A percentile compares a stretch with the other conserved stretches of the same genome.
phyloP scores from a whole-genome alignment of 1,140 invertebrate species.

The Pantala flavescens region DNA sequence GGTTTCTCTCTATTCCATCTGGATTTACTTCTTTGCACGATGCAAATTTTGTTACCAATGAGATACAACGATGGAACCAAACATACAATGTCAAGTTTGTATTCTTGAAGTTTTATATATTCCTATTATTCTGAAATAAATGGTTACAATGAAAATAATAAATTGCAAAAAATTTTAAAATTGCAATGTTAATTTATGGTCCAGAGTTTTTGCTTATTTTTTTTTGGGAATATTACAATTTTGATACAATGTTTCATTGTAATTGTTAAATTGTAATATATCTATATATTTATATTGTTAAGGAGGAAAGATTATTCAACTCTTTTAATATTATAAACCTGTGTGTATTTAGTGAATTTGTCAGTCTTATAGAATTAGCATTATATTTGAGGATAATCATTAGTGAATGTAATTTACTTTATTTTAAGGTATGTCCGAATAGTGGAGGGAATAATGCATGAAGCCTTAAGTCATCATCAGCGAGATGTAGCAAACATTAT shows the following conservation, averaged over 20 bases:
- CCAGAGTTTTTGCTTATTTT: no score
- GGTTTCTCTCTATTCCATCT: conserved; percentile 64
- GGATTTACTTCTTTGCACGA: conserved; percentile 58
- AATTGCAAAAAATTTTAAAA: no score
- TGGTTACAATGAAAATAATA: background rate
- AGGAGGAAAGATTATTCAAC: no score
- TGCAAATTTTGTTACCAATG: conserved; percentile 55
- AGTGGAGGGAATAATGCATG: conserved; percentile 77
- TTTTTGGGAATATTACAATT: no score
- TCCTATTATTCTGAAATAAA: no score
- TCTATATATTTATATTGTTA: no score
- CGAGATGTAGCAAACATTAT: conserved; percentile 70
- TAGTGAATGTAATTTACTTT: conserved; percentile 11
- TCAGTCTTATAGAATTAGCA: no score
- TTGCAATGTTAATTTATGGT: no score
- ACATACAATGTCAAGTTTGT: conserved; percentile 57
- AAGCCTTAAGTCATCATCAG: conserved; percentile 74
- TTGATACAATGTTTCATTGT: no score
- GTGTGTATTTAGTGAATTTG: no score
- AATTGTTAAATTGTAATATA: no score
- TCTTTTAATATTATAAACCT: no score
- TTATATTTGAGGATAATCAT: background rate
- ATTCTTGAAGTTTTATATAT: background rate
- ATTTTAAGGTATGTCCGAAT: conserved; percentile 66
- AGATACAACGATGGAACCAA: conserved; percentile 66